Evolutionary conservation across 2,113 vertebrate species (phyloP).

Genomic region (Crotalus viridis): DNA sequence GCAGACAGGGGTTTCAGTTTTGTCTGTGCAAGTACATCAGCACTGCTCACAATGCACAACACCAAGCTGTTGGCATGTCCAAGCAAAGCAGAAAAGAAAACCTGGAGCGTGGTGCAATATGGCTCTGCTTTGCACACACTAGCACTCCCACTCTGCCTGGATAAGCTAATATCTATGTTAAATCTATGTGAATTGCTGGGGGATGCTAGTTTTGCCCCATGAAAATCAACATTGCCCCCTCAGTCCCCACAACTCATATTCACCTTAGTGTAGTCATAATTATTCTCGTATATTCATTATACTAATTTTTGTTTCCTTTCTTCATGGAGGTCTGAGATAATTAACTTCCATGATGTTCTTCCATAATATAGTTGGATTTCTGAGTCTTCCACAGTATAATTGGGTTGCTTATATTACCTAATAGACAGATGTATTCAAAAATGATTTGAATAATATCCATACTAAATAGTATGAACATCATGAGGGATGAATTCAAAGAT

Average conservation of each 20-base stretch:
- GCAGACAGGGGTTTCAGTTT: background rate
- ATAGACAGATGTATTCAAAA: background rate
- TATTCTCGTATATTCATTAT: background rate
- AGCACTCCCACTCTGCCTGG: background rate
- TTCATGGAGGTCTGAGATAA: background rate
- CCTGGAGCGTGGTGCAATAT: background rate
- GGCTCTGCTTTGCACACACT: background rate
- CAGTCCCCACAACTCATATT: background rate
- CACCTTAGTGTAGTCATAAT: background rate
- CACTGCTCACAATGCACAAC: background rate
- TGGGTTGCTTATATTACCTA: background rate
- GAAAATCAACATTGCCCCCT: background rate
- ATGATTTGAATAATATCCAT: background rate
- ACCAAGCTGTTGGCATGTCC: background rate
- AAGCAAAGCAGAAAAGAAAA: background rate
- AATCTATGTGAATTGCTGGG: background rate
- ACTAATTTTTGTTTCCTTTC: background rate
- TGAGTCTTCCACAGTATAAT: background rate
- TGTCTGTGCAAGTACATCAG: background rate
- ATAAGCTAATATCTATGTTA: background rate
- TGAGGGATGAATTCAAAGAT: background rate
- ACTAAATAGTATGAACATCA: background rate
- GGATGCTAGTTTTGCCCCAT: background rate
- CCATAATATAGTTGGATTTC: background rate
- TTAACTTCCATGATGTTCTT: background rate